Evolutionary conservation across 30 jellyfish, hydroid and myxozoan genomes (phyloP).

Genomic region (Turritopsis rubra): DNA sequence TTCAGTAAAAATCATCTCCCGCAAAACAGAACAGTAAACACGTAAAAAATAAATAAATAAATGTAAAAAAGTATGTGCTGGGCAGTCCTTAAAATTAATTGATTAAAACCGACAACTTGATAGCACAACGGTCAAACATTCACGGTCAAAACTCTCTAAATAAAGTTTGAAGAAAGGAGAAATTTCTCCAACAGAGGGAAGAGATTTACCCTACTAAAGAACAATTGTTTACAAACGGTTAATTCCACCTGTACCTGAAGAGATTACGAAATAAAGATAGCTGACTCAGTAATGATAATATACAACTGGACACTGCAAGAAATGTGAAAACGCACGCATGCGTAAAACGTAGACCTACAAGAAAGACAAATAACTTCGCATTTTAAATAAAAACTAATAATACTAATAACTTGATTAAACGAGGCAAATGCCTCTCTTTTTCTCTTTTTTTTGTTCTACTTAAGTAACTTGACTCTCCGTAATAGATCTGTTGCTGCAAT

Average conservation of each 20-base stretch:
- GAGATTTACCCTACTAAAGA: too few species aligned
- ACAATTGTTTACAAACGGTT: neutral
- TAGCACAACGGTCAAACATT: too few species aligned
- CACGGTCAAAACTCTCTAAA: too few species aligned
- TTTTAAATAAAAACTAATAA: neutral
- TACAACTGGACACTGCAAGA: neutral
- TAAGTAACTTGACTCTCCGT: conserved; percentile 5
- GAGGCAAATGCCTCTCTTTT: neutral
- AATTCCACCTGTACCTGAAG: too few species aligned
- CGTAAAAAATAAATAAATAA: neutral
- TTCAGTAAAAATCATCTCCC: too few species aligned
- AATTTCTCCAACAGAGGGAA: too few species aligned
- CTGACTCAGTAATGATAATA: neutral
- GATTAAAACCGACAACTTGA: too few species aligned
- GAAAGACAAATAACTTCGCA: neutral
- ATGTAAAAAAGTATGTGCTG: neutral
- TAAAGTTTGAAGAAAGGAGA: too few species aligned
- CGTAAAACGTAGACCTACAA: neutral
- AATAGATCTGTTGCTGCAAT: conserved; percentile 74
- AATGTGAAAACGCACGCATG: neutral
- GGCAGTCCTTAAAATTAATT: neutral
- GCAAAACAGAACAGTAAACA: neutral
- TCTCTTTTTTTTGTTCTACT: neutral
- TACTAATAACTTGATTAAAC: neutral
- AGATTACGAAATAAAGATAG: neutral